Evolutionary conservation across 2,797 vertebrate species (phyloP), one percentile per base, ranked within the genome.

Genomic region (Amniataba percoides): DNA sequence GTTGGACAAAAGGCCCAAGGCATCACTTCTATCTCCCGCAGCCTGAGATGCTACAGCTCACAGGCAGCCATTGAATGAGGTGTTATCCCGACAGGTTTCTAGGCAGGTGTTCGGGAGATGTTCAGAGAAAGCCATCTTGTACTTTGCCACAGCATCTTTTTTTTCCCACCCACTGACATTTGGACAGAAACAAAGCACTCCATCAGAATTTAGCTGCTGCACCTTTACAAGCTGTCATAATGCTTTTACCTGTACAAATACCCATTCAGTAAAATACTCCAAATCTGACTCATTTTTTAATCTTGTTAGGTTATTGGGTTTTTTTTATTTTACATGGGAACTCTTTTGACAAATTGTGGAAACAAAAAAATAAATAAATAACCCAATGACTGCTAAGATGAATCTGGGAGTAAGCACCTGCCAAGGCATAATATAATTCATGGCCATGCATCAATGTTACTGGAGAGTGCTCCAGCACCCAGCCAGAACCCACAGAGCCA

Each of bases 401-500:
- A 94, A 95, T 90, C 87, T 87, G 80, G 84, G 83, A 88, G 93
- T 84, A 85, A 92, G 88, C 90, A 84, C 88, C 86, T 90, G 93
- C 90, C 93, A 90, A 87, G 87, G 84, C 86, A 71, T 94, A 95
- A 95, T 93, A 94, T 92, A 94, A 94, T 95, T 95, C 94, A 92
- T 78, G 88, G 89, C 88, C 87, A 93, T 91, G 94, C 94, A 92
- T 95, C 95, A 95, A 71, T 71, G 87, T 92, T 93, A 93, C 89
- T 86, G 85, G 87, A 90, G 86, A 92, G 91, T 80, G 86, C 91
- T 94, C 88, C 88, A 90, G 91, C 93, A 86, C 87, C 93, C 86
- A 89, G 92, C 91, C 90, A 87, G 90, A 88, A 90, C 91, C 91
- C 88, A 87, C 87, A 87, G 90, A 94, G 90, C 84, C 84, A 91